Conservation (phyloP, 1,140 invertebrate genomes). For the Pectinophora gossypiella region DNA sequence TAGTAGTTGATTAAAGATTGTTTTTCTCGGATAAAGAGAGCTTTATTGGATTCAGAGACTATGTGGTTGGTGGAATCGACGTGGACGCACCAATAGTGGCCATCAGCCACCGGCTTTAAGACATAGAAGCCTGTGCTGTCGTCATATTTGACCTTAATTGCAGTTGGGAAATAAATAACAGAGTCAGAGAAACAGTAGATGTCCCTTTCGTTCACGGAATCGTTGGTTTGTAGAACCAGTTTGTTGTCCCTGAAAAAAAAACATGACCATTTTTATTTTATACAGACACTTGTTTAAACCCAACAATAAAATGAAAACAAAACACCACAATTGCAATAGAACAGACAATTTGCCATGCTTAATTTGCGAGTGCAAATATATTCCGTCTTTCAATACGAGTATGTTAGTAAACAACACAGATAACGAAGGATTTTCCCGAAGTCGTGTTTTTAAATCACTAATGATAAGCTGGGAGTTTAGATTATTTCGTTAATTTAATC, state of each 20-base stretch:
- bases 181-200: conserved; percentile 64
- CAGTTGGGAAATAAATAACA: conserved; percentile 35
- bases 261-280: too few relatives aligned
- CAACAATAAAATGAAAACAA: too few relatives aligned
- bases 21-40: conserved; percentile 49
- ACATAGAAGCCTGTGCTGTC: conserved; percentile 28
- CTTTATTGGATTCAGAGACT: conserved; percentile 46
- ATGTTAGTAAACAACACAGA: too few relatives aligned
- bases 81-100: conserved; percentile 66
- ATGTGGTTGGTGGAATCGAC: conserved; percentile 39
- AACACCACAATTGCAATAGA: too few relatives aligned
- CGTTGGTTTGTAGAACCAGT: conserved; percentile 34
- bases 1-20: conserved; percentile 36
- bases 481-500: too few relatives aligned
- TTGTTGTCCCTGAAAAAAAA: conserved; percentile 40
- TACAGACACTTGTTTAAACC: too few relatives aligned
- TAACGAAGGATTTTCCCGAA: too few relatives aligned
- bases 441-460: too few relatives aligned
- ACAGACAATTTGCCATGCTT: too few relatives aligned
- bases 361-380: too few relatives aligned
- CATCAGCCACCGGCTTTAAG: conserved; percentile 42
- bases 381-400: too few relatives aligned
- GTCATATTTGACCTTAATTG: conserved; percentile 28
- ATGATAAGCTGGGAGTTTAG: too few relatives aligned
- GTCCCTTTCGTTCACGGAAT: conserved; percentile 30